phyloP scores from a whole-genome alignment of 2,797 vertebrate species.

The Meriones psammophilus region DNA sequence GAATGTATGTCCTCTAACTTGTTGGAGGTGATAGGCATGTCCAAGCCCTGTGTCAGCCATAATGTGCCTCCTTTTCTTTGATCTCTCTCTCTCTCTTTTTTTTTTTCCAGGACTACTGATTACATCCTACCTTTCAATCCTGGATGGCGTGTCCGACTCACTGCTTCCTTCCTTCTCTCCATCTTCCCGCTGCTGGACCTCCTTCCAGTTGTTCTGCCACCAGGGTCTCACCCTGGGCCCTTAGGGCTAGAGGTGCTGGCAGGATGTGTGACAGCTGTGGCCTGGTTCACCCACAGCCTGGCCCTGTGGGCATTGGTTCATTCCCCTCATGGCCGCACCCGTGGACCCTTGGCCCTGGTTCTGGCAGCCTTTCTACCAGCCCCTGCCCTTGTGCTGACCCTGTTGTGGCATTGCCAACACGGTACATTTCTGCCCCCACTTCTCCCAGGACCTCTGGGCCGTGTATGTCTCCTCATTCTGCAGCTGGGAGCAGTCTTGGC shows the following conservation, averaged over 20 bases:
- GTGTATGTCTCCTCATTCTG: conserved; percentile 89
- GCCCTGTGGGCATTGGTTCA: conserved; percentile 89
- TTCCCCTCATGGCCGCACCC: conserved; percentile 85
- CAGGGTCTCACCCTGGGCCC: conserved; percentile 87
- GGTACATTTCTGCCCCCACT: conserved; percentile 83
- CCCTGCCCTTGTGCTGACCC: conserved; percentile 91
- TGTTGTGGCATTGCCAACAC: conserved; percentile 88
- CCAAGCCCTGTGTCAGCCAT: neutral
- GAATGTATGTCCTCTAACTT: neutral
- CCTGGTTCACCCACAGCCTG: conserved; percentile 93
- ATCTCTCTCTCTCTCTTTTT: conserved; percentile 63
- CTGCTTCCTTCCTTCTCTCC: conserved; percentile 88
- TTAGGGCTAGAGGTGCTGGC: conserved; percentile 92
- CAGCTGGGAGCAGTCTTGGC: conserved; percentile 89
- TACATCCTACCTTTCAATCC: conserved; percentile 79
- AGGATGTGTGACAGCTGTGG: conserved; percentile 89
- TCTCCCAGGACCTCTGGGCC: conserved; percentile 87
- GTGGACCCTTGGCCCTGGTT: conserved; percentile 91
- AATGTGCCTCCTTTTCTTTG: conserved; percentile 66
- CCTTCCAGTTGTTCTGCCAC: conserved; percentile 87
- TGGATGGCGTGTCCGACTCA: conserved; percentile 92
- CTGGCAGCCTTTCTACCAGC: conserved; percentile 89
- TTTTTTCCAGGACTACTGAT: conserved; percentile 79
- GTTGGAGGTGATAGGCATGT: neutral
- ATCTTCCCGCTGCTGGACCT: conserved; percentile 90